These are phyloP conservation scores for Chorisops tibialis DNA, from an alignment of 2,888 invertebrate genomes.

Conservation along the genomic window DNA sequence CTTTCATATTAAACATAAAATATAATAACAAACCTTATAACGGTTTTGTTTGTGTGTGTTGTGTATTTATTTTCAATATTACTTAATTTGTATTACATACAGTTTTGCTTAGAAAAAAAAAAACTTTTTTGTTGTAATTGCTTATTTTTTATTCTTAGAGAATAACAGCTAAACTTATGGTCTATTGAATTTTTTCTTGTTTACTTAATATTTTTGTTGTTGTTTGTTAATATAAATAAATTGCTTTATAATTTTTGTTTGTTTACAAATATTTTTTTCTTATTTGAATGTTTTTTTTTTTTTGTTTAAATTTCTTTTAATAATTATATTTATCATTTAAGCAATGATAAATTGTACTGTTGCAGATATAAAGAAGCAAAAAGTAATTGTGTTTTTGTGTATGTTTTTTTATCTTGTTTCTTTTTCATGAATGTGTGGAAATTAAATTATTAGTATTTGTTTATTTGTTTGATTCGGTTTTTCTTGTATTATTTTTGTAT, in stretches of 20 bases:
- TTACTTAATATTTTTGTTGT: conserved; percentile 27
- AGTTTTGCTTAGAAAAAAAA: conserved; percentile 19
- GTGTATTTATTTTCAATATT: conserved; percentile 22
- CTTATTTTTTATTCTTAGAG: conserved; percentile 33
- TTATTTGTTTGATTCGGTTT: neutral
- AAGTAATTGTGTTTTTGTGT: conserved; percentile 18
- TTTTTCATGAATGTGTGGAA: conserved; percentile 5
- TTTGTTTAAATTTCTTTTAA: conserved; percentile 17
- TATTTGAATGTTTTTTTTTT: conserved; percentile 5
- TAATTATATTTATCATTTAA: conserved; percentile 23
- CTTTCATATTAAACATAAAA: conserved; percentile 3
- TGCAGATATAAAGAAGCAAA: conserved; percentile 31
- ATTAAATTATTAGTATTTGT: neutral
- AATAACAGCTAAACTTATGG: conserved; percentile 39
- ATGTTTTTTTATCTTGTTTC: conserved; percentile 23
- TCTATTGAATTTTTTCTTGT: conserved; percentile 35
- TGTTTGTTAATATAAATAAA: conserved; percentile 28
- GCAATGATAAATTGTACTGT: conserved; percentile 34
- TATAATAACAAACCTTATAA: conserved; percentile 7
- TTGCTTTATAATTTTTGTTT: conserved; percentile 21
- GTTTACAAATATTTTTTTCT: conserved; percentile 14
- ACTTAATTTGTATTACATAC: conserved; percentile 32
- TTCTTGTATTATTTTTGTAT: neutral
- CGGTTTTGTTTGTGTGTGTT: neutral
- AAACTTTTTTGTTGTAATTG: conserved; percentile 24